Evolutionary conservation across 2,888 invertebrate species (phyloP).

Genomic region (Tuta absoluta): DNA sequence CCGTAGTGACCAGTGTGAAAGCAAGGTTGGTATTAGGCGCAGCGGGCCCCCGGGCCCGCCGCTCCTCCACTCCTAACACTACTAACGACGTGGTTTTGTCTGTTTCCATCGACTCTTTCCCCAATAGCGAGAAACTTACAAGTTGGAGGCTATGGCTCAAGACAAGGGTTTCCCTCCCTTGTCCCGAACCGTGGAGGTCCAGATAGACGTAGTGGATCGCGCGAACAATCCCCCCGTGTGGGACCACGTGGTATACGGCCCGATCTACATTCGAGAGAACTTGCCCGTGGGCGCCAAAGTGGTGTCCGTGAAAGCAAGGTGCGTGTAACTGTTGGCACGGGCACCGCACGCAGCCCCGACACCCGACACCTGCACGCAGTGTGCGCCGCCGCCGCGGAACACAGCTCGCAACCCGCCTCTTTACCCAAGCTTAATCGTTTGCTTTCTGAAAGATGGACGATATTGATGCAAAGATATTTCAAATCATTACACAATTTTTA

Average conservation of each 20-base stretch:
- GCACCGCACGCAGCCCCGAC: conserved; percentile 82
- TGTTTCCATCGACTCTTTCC: conserved; percentile 84
- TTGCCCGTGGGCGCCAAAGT: conserved; percentile 98
- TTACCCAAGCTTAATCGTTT: neutral
- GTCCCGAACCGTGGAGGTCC: conserved; percentile 98
- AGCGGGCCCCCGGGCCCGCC: conserved; percentile 77
- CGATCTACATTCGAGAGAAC: conserved; percentile 98
- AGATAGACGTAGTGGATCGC: conserved; percentile 98
- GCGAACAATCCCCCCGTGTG: conserved; percentile 98
- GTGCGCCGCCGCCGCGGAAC: conserved; percentile 54
- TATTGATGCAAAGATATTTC: neutral
- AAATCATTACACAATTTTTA: neutral
- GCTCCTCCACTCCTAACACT: conserved; percentile 80
- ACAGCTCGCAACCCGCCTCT: conserved; percentile 34
- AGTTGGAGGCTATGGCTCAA: conserved; percentile 98
- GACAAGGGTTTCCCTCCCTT: conserved; percentile 98
- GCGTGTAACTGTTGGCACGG: conserved; percentile 85
- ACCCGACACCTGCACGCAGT: conserved; percentile 74
- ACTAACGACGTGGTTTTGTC: conserved; percentile 85
- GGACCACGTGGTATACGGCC: conserved; percentile 98
- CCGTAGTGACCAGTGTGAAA: conserved; percentile 98
- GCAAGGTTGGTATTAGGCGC: conserved; percentile 94
- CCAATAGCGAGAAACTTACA: conserved; percentile 97
- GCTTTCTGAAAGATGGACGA: neutral
- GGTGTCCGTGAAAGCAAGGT: conserved; percentile 99